phyloP scores from a whole-genome alignment of 2,888 invertebrate species.

The Hyppa rectilinea region DNA sequence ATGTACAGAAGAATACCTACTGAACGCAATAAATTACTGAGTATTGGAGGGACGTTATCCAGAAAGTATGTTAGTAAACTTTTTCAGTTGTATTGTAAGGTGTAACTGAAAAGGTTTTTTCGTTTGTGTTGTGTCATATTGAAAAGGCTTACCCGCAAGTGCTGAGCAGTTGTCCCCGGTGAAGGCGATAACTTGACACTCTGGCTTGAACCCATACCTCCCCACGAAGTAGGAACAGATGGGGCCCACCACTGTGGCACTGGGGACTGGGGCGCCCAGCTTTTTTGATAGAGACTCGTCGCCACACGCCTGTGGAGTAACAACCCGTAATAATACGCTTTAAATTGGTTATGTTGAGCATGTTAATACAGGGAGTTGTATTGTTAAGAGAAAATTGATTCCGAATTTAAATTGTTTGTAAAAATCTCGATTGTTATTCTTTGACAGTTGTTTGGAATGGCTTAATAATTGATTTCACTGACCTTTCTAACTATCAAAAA shows the following conservation, averaged over 20 bases:
- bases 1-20: too few relatives aligned
- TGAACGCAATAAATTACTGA: too few relatives aligned
- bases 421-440: too few relatives aligned
- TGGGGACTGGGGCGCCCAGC: slow-evolving; percentile 94
- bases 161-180: slow-evolving; percentile 99
- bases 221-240: slow-evolving; percentile 95
- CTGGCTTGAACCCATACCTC: slow-evolving; percentile 95
- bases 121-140: too few relatives aligned
- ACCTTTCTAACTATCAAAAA: too few relatives aligned
- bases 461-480: too few relatives aligned
- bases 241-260: slow-evolving; percentile 93
- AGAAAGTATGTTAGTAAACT: too few relatives aligned
- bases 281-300: slow-evolving; percentile 92
- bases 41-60: too few relatives aligned
- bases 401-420: not conserved
- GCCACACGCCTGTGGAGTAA: slow-evolving; percentile 92
- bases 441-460: too few relatives aligned
- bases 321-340: not conserved
- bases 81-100: too few relatives aligned
- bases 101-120: too few relatives aligned
- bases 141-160: slow-evolving; percentile 93
- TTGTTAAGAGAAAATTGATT: not conserved
- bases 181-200: slow-evolving; percentile 96
- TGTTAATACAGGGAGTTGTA: not conserved
- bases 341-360: not conserved